Evolutionary conservation across 2,888 invertebrate species (phyloP).

Genomic region (Meganola albula): DNA sequence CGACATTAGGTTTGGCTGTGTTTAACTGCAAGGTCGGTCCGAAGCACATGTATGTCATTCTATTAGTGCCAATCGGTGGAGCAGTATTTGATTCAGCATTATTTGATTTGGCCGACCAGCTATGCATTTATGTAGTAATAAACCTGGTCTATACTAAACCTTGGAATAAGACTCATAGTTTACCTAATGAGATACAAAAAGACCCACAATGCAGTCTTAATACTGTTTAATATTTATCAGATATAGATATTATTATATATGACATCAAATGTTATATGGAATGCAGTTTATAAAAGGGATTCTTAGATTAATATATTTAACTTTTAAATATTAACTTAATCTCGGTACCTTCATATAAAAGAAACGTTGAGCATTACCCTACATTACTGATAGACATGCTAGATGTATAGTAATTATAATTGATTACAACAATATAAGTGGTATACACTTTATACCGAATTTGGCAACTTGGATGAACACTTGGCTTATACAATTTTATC

Average conservation of each 20-base stretch:
- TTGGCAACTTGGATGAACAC: slow-evolving; percentile 76
- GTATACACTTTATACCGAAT: slow-evolving; percentile 61
- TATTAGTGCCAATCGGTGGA: too few relatives aligned
- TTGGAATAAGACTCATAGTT: too few relatives aligned
- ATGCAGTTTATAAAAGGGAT: slow-evolving; percentile 58
- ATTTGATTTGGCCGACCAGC: too few relatives aligned
- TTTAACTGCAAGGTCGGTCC: too few relatives aligned
- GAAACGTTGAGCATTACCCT: slow-evolving; percentile 72
- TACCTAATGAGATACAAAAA: slow-evolving; percentile 47
- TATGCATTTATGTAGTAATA: too few relatives aligned
- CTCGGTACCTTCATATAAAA: slow-evolving; percentile 60
- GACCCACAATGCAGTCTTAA: slow-evolving; percentile 67
- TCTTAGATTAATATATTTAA: slow-evolving; percentile 26
- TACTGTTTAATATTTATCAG: slow-evolving; percentile 61
- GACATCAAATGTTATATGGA: slow-evolving; percentile 54
- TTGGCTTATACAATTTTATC: slow-evolving; percentile 40
- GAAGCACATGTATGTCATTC: too few relatives aligned
- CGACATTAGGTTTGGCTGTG: too few relatives aligned
- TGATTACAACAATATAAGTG: slow-evolving; percentile 61
- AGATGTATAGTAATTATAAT: slow-evolving; percentile 60
- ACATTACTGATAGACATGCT: slow-evolving; percentile 68
- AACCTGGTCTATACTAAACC: too few relatives aligned
- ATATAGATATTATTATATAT: slow-evolving; percentile 49
- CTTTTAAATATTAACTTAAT: slow-evolving; percentile 26
- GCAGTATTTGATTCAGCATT: too few relatives aligned